These are phyloP conservation scores for Pogonocherus hispidulus DNA, from an alignment of 2,888 invertebrate species.

Conservation along the genomic window DNA sequence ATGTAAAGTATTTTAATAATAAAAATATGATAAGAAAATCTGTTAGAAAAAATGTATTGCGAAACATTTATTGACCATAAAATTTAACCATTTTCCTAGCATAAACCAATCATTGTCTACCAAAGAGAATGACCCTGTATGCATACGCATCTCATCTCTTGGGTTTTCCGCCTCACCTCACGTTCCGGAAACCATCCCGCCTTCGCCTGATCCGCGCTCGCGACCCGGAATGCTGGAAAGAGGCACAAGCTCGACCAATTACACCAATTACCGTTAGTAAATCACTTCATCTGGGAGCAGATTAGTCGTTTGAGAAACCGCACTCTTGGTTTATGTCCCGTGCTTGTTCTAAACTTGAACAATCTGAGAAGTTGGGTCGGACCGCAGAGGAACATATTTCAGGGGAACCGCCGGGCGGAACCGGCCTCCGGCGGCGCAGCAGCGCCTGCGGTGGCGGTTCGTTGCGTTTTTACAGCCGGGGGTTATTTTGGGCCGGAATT, in stretches of 20 bases:
- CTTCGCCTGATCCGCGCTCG: conserved; percentile 3
- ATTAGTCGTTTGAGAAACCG: conserved; percentile 65
- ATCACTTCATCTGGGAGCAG: conserved; percentile 66
- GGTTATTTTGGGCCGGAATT: too few relatives aligned
- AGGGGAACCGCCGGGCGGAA: conserved; percentile 46
- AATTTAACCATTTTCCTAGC: too few relatives aligned
- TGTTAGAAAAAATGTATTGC: too few relatives aligned
- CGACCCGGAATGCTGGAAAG: conserved; percentile 29
- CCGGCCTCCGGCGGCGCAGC: conserved; percentile 3
- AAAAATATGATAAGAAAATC: too few relatives aligned
- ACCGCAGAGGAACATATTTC: conserved; percentile 65
- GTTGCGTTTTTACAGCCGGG: conserved; percentile 8
- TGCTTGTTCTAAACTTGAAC: conserved; percentile 58
- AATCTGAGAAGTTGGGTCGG: conserved; percentile 61
- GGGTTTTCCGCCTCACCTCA: too few relatives aligned
- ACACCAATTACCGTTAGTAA: conserved; percentile 66
- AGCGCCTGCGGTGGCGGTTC: conserved; percentile 10
- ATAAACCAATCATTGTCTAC: too few relatives aligned
- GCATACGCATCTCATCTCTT: too few relatives aligned
- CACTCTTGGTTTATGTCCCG: conserved; percentile 59
- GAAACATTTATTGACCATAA: too few relatives aligned
- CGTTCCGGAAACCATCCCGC: too few relatives aligned
- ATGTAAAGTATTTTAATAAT: too few relatives aligned
- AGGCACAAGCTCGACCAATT: conserved; percentile 58
- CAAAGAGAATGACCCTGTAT: too few relatives aligned